Conservation (phyloP, 1,140 invertebrate genomes). For the Whitmania pigra region DNA sequence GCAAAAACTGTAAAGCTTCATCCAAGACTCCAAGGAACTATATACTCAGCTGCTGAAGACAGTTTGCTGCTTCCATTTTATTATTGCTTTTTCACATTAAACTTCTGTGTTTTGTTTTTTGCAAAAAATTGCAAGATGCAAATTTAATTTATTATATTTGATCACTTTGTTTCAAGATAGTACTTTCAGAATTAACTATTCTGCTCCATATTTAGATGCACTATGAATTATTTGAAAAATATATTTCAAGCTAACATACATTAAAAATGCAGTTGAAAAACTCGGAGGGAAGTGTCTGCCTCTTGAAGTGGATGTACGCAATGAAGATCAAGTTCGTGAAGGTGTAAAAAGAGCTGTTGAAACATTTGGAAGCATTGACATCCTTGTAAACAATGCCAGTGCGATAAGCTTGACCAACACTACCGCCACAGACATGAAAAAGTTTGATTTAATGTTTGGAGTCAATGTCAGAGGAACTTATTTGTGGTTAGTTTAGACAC, state of each 20-base stretch:
- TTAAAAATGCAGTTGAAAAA: slow-evolving; percentile 28
- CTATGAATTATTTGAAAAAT: too few species aligned
- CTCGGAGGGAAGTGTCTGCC: slow-evolving; percentile 79
- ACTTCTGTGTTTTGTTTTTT: neutral
- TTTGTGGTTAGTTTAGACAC: slow-evolving; percentile 33
- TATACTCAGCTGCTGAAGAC: slow-evolving; percentile 90
- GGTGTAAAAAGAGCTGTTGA: slow-evolving; percentile 76
- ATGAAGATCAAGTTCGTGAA: slow-evolving; percentile 52
- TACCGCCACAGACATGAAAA: slow-evolving; percentile 77
- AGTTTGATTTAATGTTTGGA: slow-evolving; percentile 43
- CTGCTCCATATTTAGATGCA: too few species aligned
- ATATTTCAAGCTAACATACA: too few species aligned
- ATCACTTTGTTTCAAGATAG: too few species aligned
- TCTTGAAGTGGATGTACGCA: slow-evolving; percentile 82
- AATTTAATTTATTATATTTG: neutral
- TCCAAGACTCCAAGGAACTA: slow-evolving; percentile 94
- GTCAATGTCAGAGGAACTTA: slow-evolving; percentile 44
- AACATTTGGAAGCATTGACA: slow-evolving; percentile 91
- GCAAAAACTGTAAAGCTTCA: slow-evolving; percentile 91
- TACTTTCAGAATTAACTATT: too few species aligned
- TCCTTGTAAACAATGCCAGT: slow-evolving; percentile 85
- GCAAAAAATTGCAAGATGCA: too few species aligned
- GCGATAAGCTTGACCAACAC: slow-evolving; percentile 85
- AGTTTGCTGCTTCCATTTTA: slow-evolving; percentile 46
- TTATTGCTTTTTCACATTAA: neutral